phyloP scores from a whole-genome alignment of 2,797 vertebrate genomes.

The Bufotes viridis region DNA sequence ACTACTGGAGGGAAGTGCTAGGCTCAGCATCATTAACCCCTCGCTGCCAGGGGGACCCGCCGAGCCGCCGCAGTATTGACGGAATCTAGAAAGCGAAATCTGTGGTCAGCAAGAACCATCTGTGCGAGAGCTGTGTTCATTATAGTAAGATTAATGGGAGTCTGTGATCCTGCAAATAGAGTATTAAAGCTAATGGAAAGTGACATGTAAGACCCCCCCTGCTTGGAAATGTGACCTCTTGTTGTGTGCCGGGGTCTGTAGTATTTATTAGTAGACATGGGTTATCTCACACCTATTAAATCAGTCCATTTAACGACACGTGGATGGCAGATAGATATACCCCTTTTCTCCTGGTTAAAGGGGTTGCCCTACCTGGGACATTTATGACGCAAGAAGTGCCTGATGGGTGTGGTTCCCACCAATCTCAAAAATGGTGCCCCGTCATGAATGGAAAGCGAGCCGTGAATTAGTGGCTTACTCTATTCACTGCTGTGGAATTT shows the following conservation, averaged over 20 bases:
- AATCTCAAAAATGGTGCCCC: too few species aligned
- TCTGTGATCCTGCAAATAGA: slow-evolving; percentile 54
- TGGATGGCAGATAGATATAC: not conserved
- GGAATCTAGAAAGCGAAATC: slow-evolving; percentile 41
- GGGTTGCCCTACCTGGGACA: too few species aligned
- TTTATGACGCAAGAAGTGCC: too few species aligned
- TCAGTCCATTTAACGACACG: not conserved
- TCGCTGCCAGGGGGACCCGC: slow-evolving; percentile 46
- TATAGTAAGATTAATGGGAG: slow-evolving; percentile 59
- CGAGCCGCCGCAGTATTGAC: slow-evolving; percentile 47
- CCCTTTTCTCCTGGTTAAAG: too few species aligned
- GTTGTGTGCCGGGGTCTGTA: not conserved
- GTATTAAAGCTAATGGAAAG: slow-evolving; percentile 52
- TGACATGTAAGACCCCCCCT: slow-evolving; percentile 32
- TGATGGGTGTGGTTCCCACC: too few species aligned
- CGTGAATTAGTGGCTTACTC: too few species aligned
- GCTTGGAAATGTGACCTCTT: slow-evolving; percentile 20
- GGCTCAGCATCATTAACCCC: slow-evolving; percentile 55
- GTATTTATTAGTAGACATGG: slow-evolving; percentile 8
- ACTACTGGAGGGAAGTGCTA: slow-evolving; percentile 47
- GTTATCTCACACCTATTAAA: not conserved
- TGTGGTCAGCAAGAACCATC: slow-evolving; percentile 57
- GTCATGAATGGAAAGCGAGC: too few species aligned
- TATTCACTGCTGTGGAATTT: too few species aligned
- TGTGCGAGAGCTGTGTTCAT: slow-evolving; percentile 51